Evolutionary conservation across 2,797 vertebrate genomes (phyloP), one percentile per base, ranked within the genome.

Genomic region (Danionella dracula): DNA sequence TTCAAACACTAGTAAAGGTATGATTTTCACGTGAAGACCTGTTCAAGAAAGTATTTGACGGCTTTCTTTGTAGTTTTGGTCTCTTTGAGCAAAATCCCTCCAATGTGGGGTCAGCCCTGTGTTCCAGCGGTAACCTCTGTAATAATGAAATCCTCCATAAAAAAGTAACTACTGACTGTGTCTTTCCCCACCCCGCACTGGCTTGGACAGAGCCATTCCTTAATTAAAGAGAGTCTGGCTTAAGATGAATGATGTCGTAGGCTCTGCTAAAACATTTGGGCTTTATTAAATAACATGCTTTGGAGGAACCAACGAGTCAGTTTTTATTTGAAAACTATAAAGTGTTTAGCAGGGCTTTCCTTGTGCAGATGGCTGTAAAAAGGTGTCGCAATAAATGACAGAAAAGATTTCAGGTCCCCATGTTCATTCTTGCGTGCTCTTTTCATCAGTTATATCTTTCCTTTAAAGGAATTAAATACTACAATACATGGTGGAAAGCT

Each of bases 291-390:
- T 76, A 50, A 73, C 82, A 79, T 75, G 79, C 82, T 82, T 84
- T 81, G 76, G 77, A 84, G 63, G 84, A 71, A 80, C 66, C 72
- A 72, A 83, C 83, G 84, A 82, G 84, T 86, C 78, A 82, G 83
- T 79, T 86, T 88, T 87, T 86, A 88, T 86, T 83, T 84, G 79
- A 76, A 72, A 76, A 80, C 84, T 74, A 78, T 88, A 86, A 87
- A 86, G 85, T 68, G n/a, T 73, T 56, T 63, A 59, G 49, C 54
- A 66, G 68, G 74, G 20, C 73, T 72, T 56, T 81, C 74, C 75
- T 77, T 75, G 65, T 17, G 54, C 32, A 35, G 69, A 58, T 71
- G 72, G 76, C 54, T 34, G 45, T 72, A 72, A 77, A 80, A 54
- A 6, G 62, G 75, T 76, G 66, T 57, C 44, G 78, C 73, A 79